Percentiles rank a stretch among this genome's conserved stretches.
Evolutionary conservation across 2,797 vertebrate species (phyloP).

Genomic region (Yasuhikotakia modesta): DNA sequence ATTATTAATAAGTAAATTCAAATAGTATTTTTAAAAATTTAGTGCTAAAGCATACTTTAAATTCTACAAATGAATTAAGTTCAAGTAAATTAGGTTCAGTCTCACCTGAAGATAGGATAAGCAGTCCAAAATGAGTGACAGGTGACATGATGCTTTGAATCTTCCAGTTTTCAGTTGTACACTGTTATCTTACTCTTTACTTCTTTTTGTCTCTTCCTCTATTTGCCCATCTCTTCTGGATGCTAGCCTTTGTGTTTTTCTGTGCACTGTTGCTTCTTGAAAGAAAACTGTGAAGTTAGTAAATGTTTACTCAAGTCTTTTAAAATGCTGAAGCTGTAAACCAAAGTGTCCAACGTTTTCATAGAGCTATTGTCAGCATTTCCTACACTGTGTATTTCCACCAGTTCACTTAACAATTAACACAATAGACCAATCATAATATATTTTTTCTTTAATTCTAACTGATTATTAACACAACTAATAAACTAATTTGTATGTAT

Average conservation of each 20-base stretch:
- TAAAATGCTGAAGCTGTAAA: slow-evolving; percentile 13
- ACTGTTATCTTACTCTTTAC: not conserved
- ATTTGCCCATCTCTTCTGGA: not conserved
- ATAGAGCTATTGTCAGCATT: slow-evolving; percentile 9
- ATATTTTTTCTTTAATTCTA: not conserved
- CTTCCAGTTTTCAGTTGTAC: not conserved
- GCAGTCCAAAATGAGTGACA: slow-evolving; percentile 10
- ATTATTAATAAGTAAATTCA: not conserved
- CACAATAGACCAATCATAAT: not conserved
- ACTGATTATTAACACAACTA: not conserved
- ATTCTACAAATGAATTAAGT: not conserved
- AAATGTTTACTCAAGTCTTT: slow-evolving; percentile 28
- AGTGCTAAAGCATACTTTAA: not conserved
- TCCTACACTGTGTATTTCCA: not conserved
- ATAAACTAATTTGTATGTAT: not conserved
- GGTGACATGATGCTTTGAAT: slow-evolving; percentile 22
- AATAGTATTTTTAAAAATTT: not conserved
- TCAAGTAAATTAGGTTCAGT: not conserved
- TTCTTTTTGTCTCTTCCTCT: not conserved
- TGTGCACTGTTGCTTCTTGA: not conserved
- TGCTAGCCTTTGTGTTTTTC: slow-evolving; percentile 1
- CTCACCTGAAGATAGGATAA: slow-evolving; percentile 38
- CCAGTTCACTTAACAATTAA: not conserved
- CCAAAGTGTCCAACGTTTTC: slow-evolving; percentile 2
- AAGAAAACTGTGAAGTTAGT: not conserved